Conservation (phyloP, 2,888 invertebrate species). For the Tridacna crocea region DNA sequence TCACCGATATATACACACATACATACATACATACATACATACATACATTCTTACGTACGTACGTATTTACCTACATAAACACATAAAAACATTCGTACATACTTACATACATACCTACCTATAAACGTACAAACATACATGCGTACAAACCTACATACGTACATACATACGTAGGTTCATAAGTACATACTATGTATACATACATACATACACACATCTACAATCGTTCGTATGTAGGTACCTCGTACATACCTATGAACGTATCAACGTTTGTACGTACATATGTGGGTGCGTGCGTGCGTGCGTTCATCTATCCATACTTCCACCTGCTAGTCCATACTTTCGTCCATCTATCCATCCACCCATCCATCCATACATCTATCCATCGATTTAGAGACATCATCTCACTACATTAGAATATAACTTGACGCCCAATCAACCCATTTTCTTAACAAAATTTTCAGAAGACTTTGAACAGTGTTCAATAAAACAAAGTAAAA, state of each 20-base stretch:
- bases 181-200: slow-evolving; percentile 40
- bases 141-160: slow-evolving; percentile 39
- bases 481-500: too few species aligned
- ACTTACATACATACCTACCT: slow-evolving; percentile 15
- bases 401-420: too few species aligned
- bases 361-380: too few species aligned
- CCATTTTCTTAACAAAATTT: too few species aligned
- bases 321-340: too few species aligned
- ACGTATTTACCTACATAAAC: background rate
- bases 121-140: slow-evolving; percentile 35
- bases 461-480: too few species aligned
- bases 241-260: slow-evolving; percentile 33
- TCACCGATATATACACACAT: background rate
- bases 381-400: too few species aligned
- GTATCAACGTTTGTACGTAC: slow-evolving; percentile 34
- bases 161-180: slow-evolving; percentile 31
- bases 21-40: background rate
- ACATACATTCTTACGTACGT: background rate
- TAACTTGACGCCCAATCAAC: too few species aligned
- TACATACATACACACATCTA: slow-evolving; percentile 32
- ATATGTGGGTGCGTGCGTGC: slow-evolving; percentile 25
- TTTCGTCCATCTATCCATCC: too few species aligned
- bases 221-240: slow-evolving; percentile 43
- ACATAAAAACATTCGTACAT: slow-evolving; percentile 16
- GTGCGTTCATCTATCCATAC: slow-evolving; percentile 1